Evolutionary conservation across 2,888 invertebrate genomes (phyloP).

Genomic region (Sinohyriopsis cumingii): DNA sequence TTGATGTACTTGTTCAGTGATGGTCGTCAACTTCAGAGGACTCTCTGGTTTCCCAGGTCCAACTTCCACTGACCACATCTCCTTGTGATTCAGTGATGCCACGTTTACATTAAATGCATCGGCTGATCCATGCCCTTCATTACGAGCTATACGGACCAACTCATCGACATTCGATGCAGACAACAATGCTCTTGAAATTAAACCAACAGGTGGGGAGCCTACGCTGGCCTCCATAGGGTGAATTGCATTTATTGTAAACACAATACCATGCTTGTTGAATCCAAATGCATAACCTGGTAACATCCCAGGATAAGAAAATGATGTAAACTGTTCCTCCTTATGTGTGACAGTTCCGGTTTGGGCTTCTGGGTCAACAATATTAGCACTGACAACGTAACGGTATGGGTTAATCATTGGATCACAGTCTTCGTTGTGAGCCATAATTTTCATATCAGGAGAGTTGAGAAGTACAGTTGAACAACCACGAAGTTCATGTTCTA

Average conservation of each 20-base stretch:
- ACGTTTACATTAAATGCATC: slow-evolving; percentile 48
- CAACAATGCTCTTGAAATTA: slow-evolving; percentile 39
- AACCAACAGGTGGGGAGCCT: slow-evolving; percentile 19
- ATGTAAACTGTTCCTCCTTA: slow-evolving; percentile 22
- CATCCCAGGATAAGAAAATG: slow-evolving; percentile 34
- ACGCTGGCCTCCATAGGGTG: slow-evolving; percentile 19
- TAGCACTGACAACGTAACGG: slow-evolving; percentile 34
- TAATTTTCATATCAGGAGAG: slow-evolving; percentile 14
- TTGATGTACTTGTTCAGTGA: slow-evolving; percentile 3
- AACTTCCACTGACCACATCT: slow-evolving; percentile 47
- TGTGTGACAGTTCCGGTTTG: too few species aligned
- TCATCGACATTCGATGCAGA: slow-evolving; percentile 33
- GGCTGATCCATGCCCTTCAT: slow-evolving; percentile 32
- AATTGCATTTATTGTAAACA: slow-evolving; percentile 39
- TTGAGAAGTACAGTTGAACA: slow-evolving; percentile 46
- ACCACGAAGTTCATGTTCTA: slow-evolving; percentile 22
- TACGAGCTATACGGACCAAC: slow-evolving; percentile 22
- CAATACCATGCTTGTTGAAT: slow-evolving; percentile 31
- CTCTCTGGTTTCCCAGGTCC: slow-evolving; percentile 14
- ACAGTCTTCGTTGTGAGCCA: slow-evolving; percentile 47
- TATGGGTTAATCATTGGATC: slow-evolving; percentile 27
- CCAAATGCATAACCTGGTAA: slow-evolving; percentile 38
- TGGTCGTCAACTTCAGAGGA: neutral
- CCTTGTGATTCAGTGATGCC: slow-evolving; percentile 20
- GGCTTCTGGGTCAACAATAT: slow-evolving; percentile 16